Evolutionary conservation across 1,140 invertebrate genomes (phyloP).

Genomic region (Tyrophagus putrescentiae): DNA sequence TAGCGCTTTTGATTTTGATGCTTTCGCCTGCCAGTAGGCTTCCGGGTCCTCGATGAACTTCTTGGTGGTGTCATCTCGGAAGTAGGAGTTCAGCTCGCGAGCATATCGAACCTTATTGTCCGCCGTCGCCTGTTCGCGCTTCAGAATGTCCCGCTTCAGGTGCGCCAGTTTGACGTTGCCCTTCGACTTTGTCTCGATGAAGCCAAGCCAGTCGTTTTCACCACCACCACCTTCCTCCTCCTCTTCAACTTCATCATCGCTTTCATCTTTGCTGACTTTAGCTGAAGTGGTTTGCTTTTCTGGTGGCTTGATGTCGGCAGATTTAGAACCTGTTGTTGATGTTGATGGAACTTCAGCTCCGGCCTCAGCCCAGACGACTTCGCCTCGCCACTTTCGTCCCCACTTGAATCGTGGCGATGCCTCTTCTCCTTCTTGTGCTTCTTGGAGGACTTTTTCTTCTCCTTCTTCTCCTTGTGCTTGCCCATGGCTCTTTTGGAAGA

Average conservation of each 20-base stretch:
- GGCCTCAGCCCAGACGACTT: neutral
- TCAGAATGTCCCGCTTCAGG: neutral
- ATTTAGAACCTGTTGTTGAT: too few relatives aligned
- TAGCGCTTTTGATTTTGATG: neutral
- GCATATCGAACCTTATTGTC: neutral
- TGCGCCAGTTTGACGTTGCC: neutral
- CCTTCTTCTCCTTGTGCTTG: neutral
- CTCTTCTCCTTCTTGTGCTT: constrained; percentile 1
- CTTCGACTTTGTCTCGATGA: constrained; percentile 3
- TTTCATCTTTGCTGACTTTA: neutral
- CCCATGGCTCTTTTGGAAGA: neutral
- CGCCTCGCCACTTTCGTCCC: neutral
- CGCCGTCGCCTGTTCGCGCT: neutral
- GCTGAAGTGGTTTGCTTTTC: neutral
- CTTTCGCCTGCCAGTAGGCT: neutral
- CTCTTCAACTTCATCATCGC: neutral
- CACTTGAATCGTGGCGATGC: neutral
- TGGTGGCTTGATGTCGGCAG: neutral
- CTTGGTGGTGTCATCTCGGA: constrained; percentile 5
- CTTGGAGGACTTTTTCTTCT: constrained; percentile 3
- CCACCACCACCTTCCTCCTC: neutral
- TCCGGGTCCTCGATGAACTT: neutral
- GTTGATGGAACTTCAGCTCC: neutral
- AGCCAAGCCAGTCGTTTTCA: neutral
- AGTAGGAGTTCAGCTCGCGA: constrained; percentile 13